Evolutionary conservation across 2,113 vertebrate species (phyloP), one percentile per base, ranked within the genome.

Genomic region (Cichladusa arquata): DNA sequence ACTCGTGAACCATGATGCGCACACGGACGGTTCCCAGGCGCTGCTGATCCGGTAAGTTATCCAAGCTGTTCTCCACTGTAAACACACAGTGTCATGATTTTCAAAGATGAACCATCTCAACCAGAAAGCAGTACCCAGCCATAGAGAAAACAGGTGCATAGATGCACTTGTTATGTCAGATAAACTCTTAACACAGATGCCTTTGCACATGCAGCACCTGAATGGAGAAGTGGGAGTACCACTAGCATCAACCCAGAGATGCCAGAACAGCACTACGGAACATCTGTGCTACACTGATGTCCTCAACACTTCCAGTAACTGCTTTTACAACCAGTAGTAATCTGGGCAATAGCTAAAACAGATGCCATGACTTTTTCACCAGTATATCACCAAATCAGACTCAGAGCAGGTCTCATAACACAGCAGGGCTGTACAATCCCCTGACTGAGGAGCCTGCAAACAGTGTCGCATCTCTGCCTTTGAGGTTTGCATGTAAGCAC

Each of bases 1-100:
- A 98, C 86, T 98, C 97, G 4, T 98, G 98, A 96, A 99, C 98
- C 98, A 99, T 99, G 95, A 99, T 98, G 60, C 99, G 98, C 80
- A 98, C 96, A 14, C 98, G 98, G 69, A 99, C 97, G 1, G 97
- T 98, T 88, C 98, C 98, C 93, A 98, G 82, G 86, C 88, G 98
- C 67, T 98, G 97, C n/a, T 97, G 95, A n/a, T 97, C 97, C 53
- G 92, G 86, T 81, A 87, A 91, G 28, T 97, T 97, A 90, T 96
- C 98, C 47, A 87, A 85, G 94, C 97, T 77, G 13, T 81, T 96
- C 87, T 98, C 98, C 97, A 98, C 99, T 99, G 96, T 94, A 66
- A 95, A 92, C 48, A 95, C 42, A 97, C 29, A 95, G 62, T 2
- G 48, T 34, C 79, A 48, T 5, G 2, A 33, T 73, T 86, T 71